Base-by-base conservation (phyloP, 2,113 vertebrate species). In the Morone chrysops region DNA sequence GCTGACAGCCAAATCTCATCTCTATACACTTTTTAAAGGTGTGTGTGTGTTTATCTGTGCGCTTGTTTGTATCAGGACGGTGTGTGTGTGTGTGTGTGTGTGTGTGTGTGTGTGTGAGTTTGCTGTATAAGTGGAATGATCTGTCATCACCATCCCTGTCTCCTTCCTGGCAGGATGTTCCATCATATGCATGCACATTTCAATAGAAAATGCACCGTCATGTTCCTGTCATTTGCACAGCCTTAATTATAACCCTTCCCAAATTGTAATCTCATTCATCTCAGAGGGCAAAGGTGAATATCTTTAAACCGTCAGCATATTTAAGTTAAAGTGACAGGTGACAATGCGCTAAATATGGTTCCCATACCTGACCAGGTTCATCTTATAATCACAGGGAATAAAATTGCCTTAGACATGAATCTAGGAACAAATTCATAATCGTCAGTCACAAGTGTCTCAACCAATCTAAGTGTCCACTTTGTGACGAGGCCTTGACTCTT, bases 1-100 rank as follows among this genome's bases (percentile, higher is more conserved):
- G 89, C 75, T 81, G 78, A 60, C 48, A 65, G 77, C 81, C 87
- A 87, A 81, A 78, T 90, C 75, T 85, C 76, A 85, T 86, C 62
- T 71, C 75, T 70, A 70, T 85, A 78, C 77, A 82, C 78, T 78
- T 87, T 82, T 81, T 69, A 70, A 75, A 86, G 18, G 67, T 53
- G 83, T 81, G 62, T 48, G 36, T 63, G 12, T 65, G 20, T 56
- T 56, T 70, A 41, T 82, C 36, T 43, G 45, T 69, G 72, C 54
- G 45, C 54, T 8, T 51, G 68, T 51, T n/a, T 69, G 31, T 59
- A 50, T 71, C 57, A 22, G 72, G 5, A 13, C 65, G 62, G 25
- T n/a, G 31, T 31, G 31, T 31, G 38, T 63, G 12, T 65, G 20
- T 56, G 48, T 70, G 36, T 82, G 22, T 43, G 45, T 69, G 72